Evolutionary conservation across 2,797 vertebrate genomes (phyloP).

Genomic region (Echeneis naucrates): DNA sequence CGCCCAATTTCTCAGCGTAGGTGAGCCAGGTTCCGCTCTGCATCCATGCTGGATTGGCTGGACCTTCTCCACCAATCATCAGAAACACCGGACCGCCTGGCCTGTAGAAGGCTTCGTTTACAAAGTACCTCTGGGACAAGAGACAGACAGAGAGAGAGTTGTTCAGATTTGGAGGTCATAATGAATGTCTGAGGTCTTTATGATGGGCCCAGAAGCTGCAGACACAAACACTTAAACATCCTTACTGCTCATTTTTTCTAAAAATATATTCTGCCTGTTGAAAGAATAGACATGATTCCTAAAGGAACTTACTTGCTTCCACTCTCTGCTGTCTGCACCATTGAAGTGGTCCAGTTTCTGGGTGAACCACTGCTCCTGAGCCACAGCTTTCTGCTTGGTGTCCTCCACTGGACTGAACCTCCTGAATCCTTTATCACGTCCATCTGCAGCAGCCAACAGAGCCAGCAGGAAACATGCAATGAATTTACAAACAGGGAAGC

Average conservation of each 20-base stretch:
- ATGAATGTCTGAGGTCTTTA: background rate
- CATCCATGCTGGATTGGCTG: slow-evolving; percentile 78
- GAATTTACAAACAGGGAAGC: background rate
- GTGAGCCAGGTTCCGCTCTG: slow-evolving; percentile 73
- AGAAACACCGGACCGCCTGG: slow-evolving; percentile 80
- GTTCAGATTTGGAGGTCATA: background rate
- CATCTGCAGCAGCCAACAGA: slow-evolving; percentile 16
- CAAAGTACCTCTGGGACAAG: slow-evolving; percentile 79
- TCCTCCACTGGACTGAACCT: slow-evolving; percentile 25
- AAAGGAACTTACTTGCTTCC: slow-evolving; percentile 78
- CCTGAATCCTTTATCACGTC: slow-evolving; percentile 34
- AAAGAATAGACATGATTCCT: background rate
- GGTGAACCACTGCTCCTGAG: slow-evolving; percentile 78
- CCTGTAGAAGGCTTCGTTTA: slow-evolving; percentile 73
- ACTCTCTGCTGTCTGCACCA: slow-evolving; percentile 76
- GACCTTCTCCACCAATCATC: slow-evolving; percentile 81
- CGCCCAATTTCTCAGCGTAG: slow-evolving; percentile 76
- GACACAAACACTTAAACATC: background rate
- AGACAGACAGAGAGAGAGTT: too few species aligned
- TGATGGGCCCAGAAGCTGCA: background rate
- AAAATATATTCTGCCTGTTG: background rate
- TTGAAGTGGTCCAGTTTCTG: slow-evolving; percentile 84
- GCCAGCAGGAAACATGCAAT: slow-evolving; percentile 12
- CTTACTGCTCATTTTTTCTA: background rate
- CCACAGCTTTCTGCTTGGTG: background rate